Conservation (phyloP, 2,888 invertebrate species). For the Ectemnius cavifrons region DNA sequence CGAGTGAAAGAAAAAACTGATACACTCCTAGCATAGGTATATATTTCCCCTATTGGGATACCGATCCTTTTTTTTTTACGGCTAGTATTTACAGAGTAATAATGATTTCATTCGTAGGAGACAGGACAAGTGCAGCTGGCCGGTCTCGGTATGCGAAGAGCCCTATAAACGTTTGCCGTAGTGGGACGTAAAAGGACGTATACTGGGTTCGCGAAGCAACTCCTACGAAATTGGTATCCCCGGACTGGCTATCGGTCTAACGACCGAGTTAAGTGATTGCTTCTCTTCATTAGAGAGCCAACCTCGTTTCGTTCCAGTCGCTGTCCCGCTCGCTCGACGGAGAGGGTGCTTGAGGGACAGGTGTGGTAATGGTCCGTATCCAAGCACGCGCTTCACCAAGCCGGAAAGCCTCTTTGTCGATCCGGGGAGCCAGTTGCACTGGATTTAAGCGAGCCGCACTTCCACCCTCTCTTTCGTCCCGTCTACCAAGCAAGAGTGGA, state of each 20-base stretch:
- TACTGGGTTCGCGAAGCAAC: background rate
- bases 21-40: no score
- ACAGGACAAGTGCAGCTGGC: no score
- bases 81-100: no score
- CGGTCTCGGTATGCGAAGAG: slow-evolving; percentile 3
- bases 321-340: slow-evolving; percentile 12
- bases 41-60: no score
- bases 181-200: slow-evolving; percentile 47
- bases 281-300: slow-evolving; percentile 73
- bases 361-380: slow-evolving; percentile 76
- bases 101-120: no score
- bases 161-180: slow-evolving; percentile 41
- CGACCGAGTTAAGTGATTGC: slow-evolving; percentile 73
- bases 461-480: slow-evolving; percentile 22
- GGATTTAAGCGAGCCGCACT: slow-evolving; percentile 60
- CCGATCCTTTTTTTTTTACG: no score
- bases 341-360: slow-evolving; percentile 70
- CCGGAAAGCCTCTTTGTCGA: slow-evolving; percentile 23
- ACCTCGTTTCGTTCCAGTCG: slow-evolving; percentile 47
- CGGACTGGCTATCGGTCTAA: slow-evolving; percentile 48
- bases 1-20: no score
- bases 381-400: slow-evolving; percentile 31
- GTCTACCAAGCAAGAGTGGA: background rate
- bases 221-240: slow-evolving; percentile 33
- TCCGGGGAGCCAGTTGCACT: slow-evolving; percentile 47